Percentiles rank a stretch among this genome's conserved stretches.
Conservation (phyloP, 1,140 invertebrate genomes). For the Anastrepha obliqua region DNA sequence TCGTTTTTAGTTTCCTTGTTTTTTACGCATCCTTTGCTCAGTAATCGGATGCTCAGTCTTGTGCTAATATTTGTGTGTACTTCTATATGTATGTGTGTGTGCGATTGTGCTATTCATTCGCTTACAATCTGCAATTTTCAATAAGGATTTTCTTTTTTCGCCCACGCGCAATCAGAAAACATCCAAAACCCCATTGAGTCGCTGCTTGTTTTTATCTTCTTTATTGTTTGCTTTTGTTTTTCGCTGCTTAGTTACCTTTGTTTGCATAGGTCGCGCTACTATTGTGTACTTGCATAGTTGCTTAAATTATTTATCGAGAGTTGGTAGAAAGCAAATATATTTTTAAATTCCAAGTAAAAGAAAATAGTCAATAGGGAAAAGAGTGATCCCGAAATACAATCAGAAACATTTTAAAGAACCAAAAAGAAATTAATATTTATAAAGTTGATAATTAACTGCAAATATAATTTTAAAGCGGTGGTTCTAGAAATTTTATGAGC, state of each 20-base stretch:
- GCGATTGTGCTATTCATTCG: neutral
- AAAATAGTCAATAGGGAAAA: too few species aligned
- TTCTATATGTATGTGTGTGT: neutral
- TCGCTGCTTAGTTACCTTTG: neutral
- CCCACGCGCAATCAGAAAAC: neutral
- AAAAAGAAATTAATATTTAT: too few species aligned
- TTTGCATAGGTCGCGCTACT: constrained; percentile 14
- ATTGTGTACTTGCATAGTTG: neutral
- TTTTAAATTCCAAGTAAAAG: too few species aligned
- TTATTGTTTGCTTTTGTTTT: neutral
- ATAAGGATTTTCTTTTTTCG: neutral
- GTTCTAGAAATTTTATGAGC: too few species aligned
- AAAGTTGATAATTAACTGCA: too few species aligned
- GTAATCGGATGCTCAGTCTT: neutral
- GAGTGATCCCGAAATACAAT: too few species aligned
- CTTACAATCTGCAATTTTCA: neutral
- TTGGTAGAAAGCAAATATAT: too few species aligned
- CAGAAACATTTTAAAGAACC: too few species aligned
- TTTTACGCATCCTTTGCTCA: neutral
- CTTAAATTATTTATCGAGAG: too few species aligned
- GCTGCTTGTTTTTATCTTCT: neutral
- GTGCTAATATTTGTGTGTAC: neutral
- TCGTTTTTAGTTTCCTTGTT: neutral
- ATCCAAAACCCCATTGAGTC: neutral
- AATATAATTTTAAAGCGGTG: too few species aligned